Evolutionary conservation across 2,797 vertebrate species (phyloP).

Genomic region (Neosilurus hyrtlii): DNA sequence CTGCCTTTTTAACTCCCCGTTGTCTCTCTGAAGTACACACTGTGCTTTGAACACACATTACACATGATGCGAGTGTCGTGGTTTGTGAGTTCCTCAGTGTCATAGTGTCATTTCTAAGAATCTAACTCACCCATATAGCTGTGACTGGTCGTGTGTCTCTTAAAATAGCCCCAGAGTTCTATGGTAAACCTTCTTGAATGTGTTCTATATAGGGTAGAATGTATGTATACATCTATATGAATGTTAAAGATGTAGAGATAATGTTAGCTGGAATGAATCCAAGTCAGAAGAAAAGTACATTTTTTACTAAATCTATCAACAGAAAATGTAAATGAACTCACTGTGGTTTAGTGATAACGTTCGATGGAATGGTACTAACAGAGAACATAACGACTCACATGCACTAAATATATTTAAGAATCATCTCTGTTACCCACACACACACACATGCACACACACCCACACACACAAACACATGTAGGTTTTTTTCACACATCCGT

Average conservation of each 20-base stretch:
- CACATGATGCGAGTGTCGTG: slow-evolving; percentile 23
- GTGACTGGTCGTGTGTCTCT: slow-evolving; percentile 1
- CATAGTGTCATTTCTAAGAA: slow-evolving; percentile 45
- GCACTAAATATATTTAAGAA: background rate
- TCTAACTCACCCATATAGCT: slow-evolving; percentile 12
- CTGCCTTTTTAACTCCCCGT: slow-evolving; percentile 25
- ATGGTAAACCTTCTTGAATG: slow-evolving; percentile 18
- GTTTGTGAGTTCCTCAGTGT: slow-evolving; percentile 42
- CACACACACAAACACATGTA: too few species aligned
- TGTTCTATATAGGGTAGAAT: slow-evolving; percentile 43
- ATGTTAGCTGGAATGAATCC: background rate
- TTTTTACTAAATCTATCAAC: background rate
- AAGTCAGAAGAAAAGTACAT: background rate
- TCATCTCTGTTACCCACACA: background rate
- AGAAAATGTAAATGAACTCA: background rate
- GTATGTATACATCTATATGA: slow-evolving; percentile 20
- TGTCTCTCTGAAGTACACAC: slow-evolving; percentile 11
- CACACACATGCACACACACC: too few species aligned
- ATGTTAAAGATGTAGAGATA: slow-evolving; percentile 3
- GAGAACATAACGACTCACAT: background rate
- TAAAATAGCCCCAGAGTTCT: slow-evolving; percentile 36
- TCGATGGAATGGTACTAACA: background rate
- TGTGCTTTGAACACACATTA: slow-evolving; percentile 16
- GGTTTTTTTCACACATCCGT: too few species aligned
- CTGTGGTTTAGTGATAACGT: slow-evolving; percentile 2